Evolutionary conservation across 23 tunicate species (phyloP), one percentile per base, ranked within the genome.

Genomic region (Botrylloides violaceus): DNA sequence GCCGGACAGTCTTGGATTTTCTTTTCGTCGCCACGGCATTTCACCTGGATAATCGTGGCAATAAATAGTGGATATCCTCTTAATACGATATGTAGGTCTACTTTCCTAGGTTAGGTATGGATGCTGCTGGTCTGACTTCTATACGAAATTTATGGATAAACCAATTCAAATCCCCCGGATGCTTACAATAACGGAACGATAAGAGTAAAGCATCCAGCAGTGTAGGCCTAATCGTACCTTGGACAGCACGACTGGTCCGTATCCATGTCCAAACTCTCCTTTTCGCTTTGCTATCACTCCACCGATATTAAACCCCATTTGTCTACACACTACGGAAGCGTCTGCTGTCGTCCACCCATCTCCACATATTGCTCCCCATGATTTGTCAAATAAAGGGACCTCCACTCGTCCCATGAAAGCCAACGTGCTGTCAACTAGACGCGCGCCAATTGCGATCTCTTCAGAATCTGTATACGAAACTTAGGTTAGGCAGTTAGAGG

Each of bases 331-430:
- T 20, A 92, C 98, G 20, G 77, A 61, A 26, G 98, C 98, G 37
- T 84, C 98, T 22, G 36, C 60, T 23, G 66, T 76, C 29, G 89
- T 80, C 92, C 92, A 92, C 34, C 76, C 82, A 43, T 75, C 78
- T 53, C 93, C 98, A 48, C 98, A 92, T 2, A 92, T 58, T 29
- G 87, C 32, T 6, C 98, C 98, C 98, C 87, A 84, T 21, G 74
- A 18, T 7, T 56, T 32, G 29, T 81, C 85, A 5, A 81, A 81
- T 12, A 80, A 24, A 20, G 71, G 39, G 34, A 92, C 83, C 58
- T 80, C 83, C n/a, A 92, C 86, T 29, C 98, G 68, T 21, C 98
- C 98, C 98, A 92, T 84, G 60, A 71, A 92, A 3, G 82, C 66
- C 15, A 80, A 50, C n/a, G 66, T 39, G 48, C 92, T 84, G 34